These are phyloP conservation scores for Cyanistes caeruleus DNA, from an alignment of 2,113 vertebrate species.

Conservation along the genomic window DNA sequence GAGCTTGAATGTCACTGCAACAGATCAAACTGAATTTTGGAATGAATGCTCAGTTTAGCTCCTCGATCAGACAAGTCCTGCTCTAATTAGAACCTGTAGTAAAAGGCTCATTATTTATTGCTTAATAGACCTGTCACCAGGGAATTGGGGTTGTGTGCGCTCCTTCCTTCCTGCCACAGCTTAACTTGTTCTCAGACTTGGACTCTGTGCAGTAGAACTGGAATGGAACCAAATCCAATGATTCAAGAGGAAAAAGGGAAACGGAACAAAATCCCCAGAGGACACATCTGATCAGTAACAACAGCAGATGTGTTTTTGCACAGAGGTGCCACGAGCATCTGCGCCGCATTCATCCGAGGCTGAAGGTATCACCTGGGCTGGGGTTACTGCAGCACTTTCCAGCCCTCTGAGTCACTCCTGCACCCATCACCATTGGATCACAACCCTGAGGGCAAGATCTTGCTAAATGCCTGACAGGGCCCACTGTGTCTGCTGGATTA, in stretches of 20 bases:
- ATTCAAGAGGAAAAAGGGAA: constrained; percentile 29
- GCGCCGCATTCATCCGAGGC: neutral
- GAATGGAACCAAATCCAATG: constrained; percentile 13
- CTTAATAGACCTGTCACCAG: neutral
- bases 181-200: constrained; percentile 26
- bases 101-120: constrained; percentile 12
- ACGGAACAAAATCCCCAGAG: neutral
- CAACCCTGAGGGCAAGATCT: neutral
- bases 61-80: neutral
- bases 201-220: neutral
- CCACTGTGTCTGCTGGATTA: neutral
- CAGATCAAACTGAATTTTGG: neutral
- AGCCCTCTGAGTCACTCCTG: neutral
- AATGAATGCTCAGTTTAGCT: neutral
- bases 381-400: neutral
- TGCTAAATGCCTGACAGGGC: neutral
- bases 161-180: constrained; percentile 31
- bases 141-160: neutral
- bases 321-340: neutral
- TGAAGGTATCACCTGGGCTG: neutral
- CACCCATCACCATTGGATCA: neutral
- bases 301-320: constrained; percentile 1
- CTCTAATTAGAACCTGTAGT: constrained; percentile 1
- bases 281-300: neutral
- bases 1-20: neutral